Evolutionary conservation across 2,113 vertebrate genomes (phyloP).

Genomic region (Machaerirhynchus nigripectus): DNA sequence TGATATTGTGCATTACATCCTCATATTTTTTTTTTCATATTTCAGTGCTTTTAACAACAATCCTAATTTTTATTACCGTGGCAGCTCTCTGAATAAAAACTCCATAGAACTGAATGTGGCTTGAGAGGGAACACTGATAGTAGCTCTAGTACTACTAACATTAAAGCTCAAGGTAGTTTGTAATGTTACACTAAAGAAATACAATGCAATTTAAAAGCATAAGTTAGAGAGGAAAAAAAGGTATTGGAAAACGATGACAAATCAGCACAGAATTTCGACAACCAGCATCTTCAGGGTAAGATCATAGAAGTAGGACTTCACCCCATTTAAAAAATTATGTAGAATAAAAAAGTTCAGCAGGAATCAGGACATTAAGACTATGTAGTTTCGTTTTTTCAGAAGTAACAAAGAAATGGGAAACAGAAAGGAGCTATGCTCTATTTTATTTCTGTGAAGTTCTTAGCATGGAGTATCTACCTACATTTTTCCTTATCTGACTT

Average conservation of each 20-base stretch:
- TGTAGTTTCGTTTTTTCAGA: neutral
- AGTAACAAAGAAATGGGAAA: neutral
- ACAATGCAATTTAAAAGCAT: slow-evolving; percentile 33
- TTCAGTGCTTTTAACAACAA: slow-evolving; percentile 43
- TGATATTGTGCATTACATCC: slow-evolving; percentile 19
- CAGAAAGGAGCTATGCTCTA: neutral
- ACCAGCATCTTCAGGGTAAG: neutral
- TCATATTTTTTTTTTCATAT: slow-evolving; percentile 28
- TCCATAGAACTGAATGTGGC: neutral
- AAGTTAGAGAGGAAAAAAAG: neutral
- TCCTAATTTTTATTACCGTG: neutral
- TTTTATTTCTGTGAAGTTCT: neutral
- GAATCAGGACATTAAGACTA: neutral
- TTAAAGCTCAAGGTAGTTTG: neutral
- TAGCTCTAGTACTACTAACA: neutral
- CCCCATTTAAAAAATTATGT: too few species aligned
- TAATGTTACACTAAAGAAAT: slow-evolving; percentile 46
- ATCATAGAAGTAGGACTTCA: neutral
- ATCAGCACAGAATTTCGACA: neutral
- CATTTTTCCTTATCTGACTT: neutral
- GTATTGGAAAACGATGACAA: neutral
- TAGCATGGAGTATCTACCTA: neutral
- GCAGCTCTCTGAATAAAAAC: slow-evolving; percentile 23
- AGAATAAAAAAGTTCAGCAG: neutral
- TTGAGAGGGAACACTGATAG: neutral